A percentile compares a stretch with the other conserved stretches of the same genome.
Evolutionary conservation across 2,113 vertebrate species (phyloP).

Genomic region (Cyanistes caeruleus): DNA sequence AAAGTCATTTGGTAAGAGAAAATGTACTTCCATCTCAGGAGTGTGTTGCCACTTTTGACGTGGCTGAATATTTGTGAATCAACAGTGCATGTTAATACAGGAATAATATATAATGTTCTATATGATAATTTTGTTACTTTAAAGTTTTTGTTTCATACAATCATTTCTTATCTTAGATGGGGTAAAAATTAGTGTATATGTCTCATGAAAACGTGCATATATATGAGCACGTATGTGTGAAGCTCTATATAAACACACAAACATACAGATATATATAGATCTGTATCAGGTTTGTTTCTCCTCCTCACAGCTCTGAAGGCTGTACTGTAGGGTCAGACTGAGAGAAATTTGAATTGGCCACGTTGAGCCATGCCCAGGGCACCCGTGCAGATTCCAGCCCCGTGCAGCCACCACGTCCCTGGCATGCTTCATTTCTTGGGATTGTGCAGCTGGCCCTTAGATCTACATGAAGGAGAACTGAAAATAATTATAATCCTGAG

Average conservation of each 20-base stretch:
- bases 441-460: not conserved
- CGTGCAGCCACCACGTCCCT: not conserved
- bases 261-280: not conserved
- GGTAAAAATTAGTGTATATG: not conserved
- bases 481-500: not conserved
- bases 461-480: not conserved
- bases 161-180: not conserved
- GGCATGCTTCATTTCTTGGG: not conserved
- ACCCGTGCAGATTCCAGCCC: not conserved
- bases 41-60: not conserved
- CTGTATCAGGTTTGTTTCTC: not conserved
- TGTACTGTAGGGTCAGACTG: not conserved
- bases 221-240: not conserved
- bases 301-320: not conserved
- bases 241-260: not conserved
- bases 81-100: not conserved
- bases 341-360: not conserved
- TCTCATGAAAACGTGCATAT: not conserved
- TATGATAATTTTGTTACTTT: not conserved
- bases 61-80: not conserved
- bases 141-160: not conserved
- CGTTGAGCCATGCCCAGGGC: accelerated
- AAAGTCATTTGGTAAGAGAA: not conserved
- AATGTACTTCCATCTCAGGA: not conserved
- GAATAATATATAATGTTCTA: not conserved